Conservation (phyloP, 2,888 invertebrate species). For the Molanna angustata region DNA sequence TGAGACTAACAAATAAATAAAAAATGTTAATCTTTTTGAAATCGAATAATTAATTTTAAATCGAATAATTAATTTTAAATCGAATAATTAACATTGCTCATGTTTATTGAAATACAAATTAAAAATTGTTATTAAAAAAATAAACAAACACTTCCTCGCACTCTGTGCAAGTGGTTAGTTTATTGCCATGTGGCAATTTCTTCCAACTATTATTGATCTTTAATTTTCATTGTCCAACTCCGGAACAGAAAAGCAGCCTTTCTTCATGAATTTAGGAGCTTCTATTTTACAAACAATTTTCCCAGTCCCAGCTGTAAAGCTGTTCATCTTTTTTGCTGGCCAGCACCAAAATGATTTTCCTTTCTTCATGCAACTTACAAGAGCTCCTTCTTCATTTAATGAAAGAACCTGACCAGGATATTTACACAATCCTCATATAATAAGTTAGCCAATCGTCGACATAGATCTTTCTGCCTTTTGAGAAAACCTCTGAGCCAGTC, state of each 20-base stretch:
- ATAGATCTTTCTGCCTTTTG: background rate
- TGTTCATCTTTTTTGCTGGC: background rate
- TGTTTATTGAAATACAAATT: too few relatives aligned
- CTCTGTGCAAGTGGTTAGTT: too few relatives aligned
- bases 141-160: too few relatives aligned
- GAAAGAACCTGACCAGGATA: slow-evolving; percentile 4
- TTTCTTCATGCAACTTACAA: slow-evolving; percentile 4
- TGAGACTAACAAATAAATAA: too few relatives aligned
- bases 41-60: too few relatives aligned
- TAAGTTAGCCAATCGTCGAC: background rate
- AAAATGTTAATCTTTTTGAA: too few relatives aligned
- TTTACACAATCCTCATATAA: background rate
- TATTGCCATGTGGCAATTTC: too few relatives aligned
- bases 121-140: too few relatives aligned
- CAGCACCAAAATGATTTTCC: slow-evolving; percentile 1
- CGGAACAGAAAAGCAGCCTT: slow-evolving; percentile 3
- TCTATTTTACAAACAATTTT: slow-evolving; percentile 2
- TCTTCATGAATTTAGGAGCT: slow-evolving; percentile 4
- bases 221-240: background rate
- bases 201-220: too few relatives aligned
- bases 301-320: background rate
- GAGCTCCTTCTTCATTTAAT: slow-evolving; percentile 2
- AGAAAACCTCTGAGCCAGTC: background rate
- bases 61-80: too few relatives aligned
- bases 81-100: too few relatives aligned